Conservation (phyloP, 1,140 invertebrate genomes). For the Drosophila biarmipes region DNA sequence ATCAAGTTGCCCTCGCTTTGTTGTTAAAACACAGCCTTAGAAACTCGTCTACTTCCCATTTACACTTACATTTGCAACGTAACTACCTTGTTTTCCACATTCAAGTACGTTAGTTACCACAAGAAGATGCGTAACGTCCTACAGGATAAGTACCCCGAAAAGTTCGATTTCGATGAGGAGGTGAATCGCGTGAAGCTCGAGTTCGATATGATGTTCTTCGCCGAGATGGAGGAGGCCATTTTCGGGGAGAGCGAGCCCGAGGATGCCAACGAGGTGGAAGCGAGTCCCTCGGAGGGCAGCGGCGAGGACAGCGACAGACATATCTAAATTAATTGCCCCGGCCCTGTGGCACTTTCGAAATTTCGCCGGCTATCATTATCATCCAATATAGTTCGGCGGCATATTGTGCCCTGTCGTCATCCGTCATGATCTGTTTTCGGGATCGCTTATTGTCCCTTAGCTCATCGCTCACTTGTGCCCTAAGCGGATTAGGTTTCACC, state of each 20-base stretch:
- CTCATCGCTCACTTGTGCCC: slow-evolving; percentile 12
- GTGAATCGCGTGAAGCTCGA: not conserved
- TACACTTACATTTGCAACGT: no score
- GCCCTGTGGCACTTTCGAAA: not conserved
- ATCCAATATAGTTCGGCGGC: not conserved
- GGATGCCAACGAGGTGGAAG: not conserved
- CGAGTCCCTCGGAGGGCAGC: no score
- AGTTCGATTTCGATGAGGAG: not conserved
- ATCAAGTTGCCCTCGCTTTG: no score
- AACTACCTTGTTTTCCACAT: no score
- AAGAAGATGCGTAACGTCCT: not conserved
- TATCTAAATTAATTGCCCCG: not conserved
- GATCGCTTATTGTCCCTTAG: slow-evolving; percentile 9
- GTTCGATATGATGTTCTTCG: not conserved
- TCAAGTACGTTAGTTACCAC: no score
- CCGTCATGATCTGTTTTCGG: slow-evolving; percentile 15
- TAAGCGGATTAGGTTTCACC: slow-evolving; percentile 70
- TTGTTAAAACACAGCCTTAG: no score
- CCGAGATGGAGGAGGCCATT: not conserved
- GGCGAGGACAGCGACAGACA: not conserved
- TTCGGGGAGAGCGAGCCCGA: not conserved
- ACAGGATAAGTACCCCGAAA: not conserved
- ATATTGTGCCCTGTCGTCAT: slow-evolving; percentile 9
- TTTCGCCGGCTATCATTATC: not conserved
- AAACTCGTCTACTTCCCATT: no score